phyloP scores from a whole-genome alignment of 2,113 vertebrate genomes.

The Rhabdornis inornatus region DNA sequence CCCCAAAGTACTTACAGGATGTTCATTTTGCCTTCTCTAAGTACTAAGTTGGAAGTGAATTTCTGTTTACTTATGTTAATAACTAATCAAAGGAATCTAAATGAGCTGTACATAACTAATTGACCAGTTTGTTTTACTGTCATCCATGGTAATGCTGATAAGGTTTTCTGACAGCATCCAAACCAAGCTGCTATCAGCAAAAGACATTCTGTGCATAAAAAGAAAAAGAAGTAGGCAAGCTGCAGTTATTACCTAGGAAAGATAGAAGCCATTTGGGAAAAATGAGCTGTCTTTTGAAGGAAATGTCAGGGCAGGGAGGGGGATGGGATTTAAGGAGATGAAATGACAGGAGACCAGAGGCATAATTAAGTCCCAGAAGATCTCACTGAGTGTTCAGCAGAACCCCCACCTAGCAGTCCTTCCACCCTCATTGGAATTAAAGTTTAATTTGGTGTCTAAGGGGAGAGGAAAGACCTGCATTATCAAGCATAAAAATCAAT shows the following conservation, averaged over 20 bases:
- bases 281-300: neutral
- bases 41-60: slow-evolving; percentile 29
- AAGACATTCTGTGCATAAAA: neutral
- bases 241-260: neutral
- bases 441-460: slow-evolving; percentile 64
- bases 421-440: slow-evolving; percentile 46
- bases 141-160: neutral
- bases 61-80: slow-evolving; percentile 59
- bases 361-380: slow-evolving; percentile 58
- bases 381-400: neutral
- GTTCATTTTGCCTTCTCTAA: slow-evolving; percentile 57
- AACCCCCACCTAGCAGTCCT: neutral
- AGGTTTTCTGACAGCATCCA: slow-evolving; percentile 11
- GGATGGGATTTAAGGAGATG: slow-evolving; percentile 6
- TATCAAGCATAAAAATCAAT: slow-evolving; percentile 14
- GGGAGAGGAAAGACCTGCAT: slow-evolving; percentile 20
- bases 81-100: slow-evolving; percentile 30
- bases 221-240: neutral
- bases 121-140: slow-evolving; percentile 14
- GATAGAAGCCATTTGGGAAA: neutral
- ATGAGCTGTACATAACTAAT: slow-evolving; percentile 44
- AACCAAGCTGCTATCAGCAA: slow-evolving; percentile 17
- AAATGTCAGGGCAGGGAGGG: slow-evolving; percentile 2
- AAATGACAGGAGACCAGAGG: slow-evolving; percentile 7
- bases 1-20: slow-evolving; percentile 33